A percentile compares a stretch with the other conserved stretches of the same genome.
Conservation (phyloP, 2,888 invertebrate genomes). For the Trissolcus japonicus region DNA sequence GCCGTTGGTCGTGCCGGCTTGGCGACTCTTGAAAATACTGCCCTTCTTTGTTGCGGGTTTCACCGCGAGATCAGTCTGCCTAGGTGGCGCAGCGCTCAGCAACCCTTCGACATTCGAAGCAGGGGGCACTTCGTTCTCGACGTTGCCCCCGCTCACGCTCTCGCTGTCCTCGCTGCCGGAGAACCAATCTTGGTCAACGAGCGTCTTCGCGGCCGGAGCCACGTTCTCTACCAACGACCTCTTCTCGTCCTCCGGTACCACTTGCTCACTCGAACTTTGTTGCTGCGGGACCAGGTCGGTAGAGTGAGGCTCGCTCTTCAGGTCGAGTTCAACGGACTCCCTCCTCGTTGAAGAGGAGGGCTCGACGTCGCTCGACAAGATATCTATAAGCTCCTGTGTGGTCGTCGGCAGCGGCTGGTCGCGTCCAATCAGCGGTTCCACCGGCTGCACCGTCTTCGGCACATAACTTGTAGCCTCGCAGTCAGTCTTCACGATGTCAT, state of each 20-base stretch:
- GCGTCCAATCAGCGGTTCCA: slow-evolving; percentile 64
- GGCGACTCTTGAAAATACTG: slow-evolving; percentile 92
- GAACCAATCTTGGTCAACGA: slow-evolving; percentile 75
- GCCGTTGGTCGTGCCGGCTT: slow-evolving; percentile 80
- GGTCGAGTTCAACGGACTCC: slow-evolving; percentile 1
- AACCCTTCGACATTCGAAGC: slow-evolving; percentile 65
- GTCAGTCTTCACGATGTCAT: slow-evolving; percentile 75
- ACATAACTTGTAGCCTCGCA: slow-evolving; percentile 65
- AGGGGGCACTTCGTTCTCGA: slow-evolving; percentile 77
- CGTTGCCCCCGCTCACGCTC: slow-evolving; percentile 76
- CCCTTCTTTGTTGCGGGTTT: slow-evolving; percentile 82
- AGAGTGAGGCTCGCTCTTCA: too few relatives aligned
- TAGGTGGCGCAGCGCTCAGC: slow-evolving; percentile 42
- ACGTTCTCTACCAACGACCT: slow-evolving; percentile 61
- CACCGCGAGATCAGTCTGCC: slow-evolving; percentile 42
- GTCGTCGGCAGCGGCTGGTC: slow-evolving; percentile 72
- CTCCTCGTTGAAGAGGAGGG: slow-evolving; percentile 19
- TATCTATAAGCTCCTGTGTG: slow-evolving; percentile 73
- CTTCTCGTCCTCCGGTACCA: slow-evolving; percentile 64
- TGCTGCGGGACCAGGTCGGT: too few relatives aligned
- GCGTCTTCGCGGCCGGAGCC: slow-evolving; percentile 63
- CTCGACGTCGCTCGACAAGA: slow-evolving; percentile 71
- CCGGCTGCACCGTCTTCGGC: slow-evolving; percentile 61
- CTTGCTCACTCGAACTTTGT: slow-evolving; percentile 35
- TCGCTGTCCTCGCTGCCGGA: slow-evolving; percentile 74